Conservation (phyloP, 2,113 vertebrate genomes). For the Oplegnathus fasciatus region DNA sequence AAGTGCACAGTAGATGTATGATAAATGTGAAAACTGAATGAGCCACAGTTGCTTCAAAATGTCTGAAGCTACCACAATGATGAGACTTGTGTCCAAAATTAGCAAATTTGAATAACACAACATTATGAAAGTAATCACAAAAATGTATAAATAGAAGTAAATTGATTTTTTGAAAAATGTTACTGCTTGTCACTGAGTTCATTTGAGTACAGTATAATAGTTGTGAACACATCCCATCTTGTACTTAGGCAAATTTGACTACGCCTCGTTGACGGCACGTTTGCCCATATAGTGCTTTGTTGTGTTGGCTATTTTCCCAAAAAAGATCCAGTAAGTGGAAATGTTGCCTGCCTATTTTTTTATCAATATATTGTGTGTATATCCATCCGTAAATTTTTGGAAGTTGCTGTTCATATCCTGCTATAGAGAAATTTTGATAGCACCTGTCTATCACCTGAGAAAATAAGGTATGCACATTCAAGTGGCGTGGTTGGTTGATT, state of each 20-base stretch:
- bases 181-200: slow-evolving; percentile 15
- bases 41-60: background rate
- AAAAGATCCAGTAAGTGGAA: background rate
- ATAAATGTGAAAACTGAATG: background rate
- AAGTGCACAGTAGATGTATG: background rate
- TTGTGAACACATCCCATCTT: background rate
- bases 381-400: background rate
- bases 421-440: background rate
- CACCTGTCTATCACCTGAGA: background rate
- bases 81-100: background rate
- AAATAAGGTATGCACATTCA: background rate
- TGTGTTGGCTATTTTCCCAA: background rate
- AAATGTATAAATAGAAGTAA: background rate
- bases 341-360: background rate
- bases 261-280: background rate
- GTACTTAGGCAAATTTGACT: background rate
- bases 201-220: background rate
- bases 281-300: background rate
- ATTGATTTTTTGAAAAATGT: background rate
- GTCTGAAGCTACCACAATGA: background rate
- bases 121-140: background rate
- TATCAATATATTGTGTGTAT: background rate
- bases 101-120: background rate
- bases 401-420: background rate
- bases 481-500: background rate